Conservation (phyloP, 2,113 vertebrate genomes). For the Symphodus melops region DNA sequence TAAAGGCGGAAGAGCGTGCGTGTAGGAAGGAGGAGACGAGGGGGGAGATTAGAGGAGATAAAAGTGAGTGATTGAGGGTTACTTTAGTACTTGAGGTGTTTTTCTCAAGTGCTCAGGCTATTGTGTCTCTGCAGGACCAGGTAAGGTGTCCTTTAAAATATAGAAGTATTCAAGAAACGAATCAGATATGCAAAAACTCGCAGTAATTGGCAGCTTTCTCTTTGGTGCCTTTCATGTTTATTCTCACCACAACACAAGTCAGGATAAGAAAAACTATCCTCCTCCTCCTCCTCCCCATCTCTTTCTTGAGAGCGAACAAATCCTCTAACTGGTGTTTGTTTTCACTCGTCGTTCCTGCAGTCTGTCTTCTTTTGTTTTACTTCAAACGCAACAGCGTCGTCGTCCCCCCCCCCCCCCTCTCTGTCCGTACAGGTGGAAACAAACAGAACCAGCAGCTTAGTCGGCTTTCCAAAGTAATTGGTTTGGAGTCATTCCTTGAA, state of each 20-base stretch:
- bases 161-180: constrained; percentile 7
- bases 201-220: constrained; percentile 54
- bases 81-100: constrained; percentile 23
- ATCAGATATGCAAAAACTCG: constrained; percentile 29
- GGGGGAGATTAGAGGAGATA: constrained; percentile 32
- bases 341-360: constrained; percentile 25
- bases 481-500: constrained; percentile 58
- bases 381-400: constrained; percentile 58
- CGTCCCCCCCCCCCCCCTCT: background rate
- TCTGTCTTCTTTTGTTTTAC: constrained; percentile 62
- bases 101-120: constrained; percentile 22
- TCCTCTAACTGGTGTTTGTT: constrained; percentile 52
- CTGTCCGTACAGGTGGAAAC: constrained; percentile 40
- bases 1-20: constrained; percentile 31
- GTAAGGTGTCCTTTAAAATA: background rate
- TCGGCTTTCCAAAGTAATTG: constrained; percentile 65
- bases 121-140: background rate
- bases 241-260: constrained; percentile 32
- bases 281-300: constrained; percentile 6
- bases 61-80: background rate
- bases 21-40: constrained; percentile 10
- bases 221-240: constrained; percentile 55
- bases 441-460: constrained; percentile 48
- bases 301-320: constrained; percentile 41
- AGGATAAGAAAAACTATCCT: constrained; percentile 23